Conservation (phyloP, 2,888 invertebrate genomes). For the Mechanitis messenoides region DNA sequence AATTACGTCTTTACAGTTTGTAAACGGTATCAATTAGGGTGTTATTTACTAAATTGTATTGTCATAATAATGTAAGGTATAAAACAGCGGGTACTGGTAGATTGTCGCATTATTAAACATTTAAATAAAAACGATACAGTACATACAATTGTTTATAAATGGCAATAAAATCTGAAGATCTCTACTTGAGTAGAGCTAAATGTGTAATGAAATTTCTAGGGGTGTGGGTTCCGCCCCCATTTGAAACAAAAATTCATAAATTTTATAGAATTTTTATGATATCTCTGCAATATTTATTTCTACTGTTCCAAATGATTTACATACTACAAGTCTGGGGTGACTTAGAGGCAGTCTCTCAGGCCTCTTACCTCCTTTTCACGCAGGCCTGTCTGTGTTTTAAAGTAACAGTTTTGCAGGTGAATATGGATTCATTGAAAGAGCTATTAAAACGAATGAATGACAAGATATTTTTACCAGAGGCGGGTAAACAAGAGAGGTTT, state of each 20-base stretch:
- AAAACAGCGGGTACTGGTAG: conserved; percentile 4
- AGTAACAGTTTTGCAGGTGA: conserved; percentile 55
- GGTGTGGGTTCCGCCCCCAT: conserved; percentile 51
- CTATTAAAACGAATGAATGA: conserved; percentile 51
- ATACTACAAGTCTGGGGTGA: conserved; percentile 63
- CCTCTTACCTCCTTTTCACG: conserved; percentile 60
- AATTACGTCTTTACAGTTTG: conserved; percentile 18
- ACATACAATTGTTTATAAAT: background rate
- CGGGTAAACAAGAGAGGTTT: conserved; percentile 48
- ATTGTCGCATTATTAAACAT: background rate
- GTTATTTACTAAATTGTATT: conserved; percentile 24
- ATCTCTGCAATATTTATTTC: conserved; percentile 52
- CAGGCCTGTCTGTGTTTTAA: conserved; percentile 67
- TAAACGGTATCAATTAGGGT: conserved; percentile 22
- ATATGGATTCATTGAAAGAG: conserved; percentile 43
- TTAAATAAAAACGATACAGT: background rate
- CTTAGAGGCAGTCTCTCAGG: conserved; percentile 59
- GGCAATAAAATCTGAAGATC: conserved; percentile 38
- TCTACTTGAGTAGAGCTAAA: conserved; percentile 58
- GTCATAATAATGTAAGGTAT: conserved; percentile 19
- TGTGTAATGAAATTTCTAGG: conserved; percentile 61
- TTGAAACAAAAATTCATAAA: conserved; percentile 40
- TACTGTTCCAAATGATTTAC: conserved; percentile 58
- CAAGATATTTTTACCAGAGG: conserved; percentile 50
- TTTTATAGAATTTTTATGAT: conserved; percentile 50